Evolutionary conservation across 2,888 invertebrate species (phyloP), one percentile per base, ranked within the genome.

Genomic region (Lasioglossum pauxillum): DNA sequence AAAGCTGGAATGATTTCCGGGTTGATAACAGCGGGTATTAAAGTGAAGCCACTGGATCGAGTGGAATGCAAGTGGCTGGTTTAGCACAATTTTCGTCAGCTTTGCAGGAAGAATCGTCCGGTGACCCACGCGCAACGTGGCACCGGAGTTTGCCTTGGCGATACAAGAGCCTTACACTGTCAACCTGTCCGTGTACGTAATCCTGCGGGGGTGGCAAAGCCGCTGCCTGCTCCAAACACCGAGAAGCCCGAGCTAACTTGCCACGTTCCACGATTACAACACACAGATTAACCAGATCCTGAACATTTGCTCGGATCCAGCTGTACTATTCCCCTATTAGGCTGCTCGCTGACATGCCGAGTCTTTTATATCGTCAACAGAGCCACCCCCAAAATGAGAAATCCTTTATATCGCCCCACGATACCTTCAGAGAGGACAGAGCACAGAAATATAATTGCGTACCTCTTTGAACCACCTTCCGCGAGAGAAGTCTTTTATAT

Each of bases 181-280:
- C 67, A 67, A 67, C 67, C 35, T 35, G 67, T 67, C 67, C 19
- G 31, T 35, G 67, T 3, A 31, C 19, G 67, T 67, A 67, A 67
- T 67, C 67, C 67, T 67, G 67, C 35, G 67, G 67, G 67, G 67
- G 27, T 67, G 35, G 19, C 35, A 67, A 67, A 67, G 31, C 67
- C 67, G 67, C 35, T 67, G 35, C 35, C 0, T 31, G 35, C 35
- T 7, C 67, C 2, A 35, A 67, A 67, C 67, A 14, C 60, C 60
- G 27, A 35, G 35, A 35, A 19, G 31, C 67, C 16, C 35, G 35
- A 16, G 67, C 67, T 8, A 67, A 67, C 67, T 67, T 67, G 67
- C 67, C 35, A 67, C 67, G 67, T 35, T 35, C 19, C 19, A 35
- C 67, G 67, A 35, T 60, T 35, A 67, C 31, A 67, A 67, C 67